These are phyloP conservation scores for Arvicanthis niloticus DNA, from an alignment of 2,113 vertebrate genomes.

Conservation along the genomic window DNA sequence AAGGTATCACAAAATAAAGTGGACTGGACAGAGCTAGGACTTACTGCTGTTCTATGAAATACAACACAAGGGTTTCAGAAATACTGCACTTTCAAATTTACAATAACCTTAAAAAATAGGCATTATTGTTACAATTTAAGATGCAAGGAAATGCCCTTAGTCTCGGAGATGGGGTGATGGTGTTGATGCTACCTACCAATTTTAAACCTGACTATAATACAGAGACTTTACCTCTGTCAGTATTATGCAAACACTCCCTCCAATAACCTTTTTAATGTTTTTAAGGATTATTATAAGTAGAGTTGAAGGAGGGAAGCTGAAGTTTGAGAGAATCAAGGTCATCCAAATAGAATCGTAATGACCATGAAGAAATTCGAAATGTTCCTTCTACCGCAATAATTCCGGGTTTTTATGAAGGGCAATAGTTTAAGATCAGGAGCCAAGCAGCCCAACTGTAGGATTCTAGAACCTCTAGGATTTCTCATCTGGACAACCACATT, in stretches of 20 bases:
- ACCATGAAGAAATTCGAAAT: slow-evolving; percentile 19
- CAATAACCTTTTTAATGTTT: background rate
- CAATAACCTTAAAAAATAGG: background rate
- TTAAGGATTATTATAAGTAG: background rate
- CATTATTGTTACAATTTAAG: no score
- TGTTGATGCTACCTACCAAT: background rate
- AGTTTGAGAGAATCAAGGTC: background rate
- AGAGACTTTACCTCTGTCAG: background rate
- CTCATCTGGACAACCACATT: background rate
- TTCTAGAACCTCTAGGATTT: background rate
- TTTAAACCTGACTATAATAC: background rate
- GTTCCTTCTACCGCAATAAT: background rate
- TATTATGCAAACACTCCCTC: background rate
- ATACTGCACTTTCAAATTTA: background rate
- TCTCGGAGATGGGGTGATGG: background rate
- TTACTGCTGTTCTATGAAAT: background rate
- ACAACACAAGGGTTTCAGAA: background rate
- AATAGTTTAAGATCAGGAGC: background rate
- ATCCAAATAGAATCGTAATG: background rate
- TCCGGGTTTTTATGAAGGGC: background rate
- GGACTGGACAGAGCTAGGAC: background rate
- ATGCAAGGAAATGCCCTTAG: background rate
- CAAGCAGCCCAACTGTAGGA: background rate
- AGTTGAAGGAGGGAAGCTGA: background rate
- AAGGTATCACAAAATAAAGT: background rate